Conservation (phyloP, 2,888 invertebrate species). For the Mycogona germanica region DNA sequence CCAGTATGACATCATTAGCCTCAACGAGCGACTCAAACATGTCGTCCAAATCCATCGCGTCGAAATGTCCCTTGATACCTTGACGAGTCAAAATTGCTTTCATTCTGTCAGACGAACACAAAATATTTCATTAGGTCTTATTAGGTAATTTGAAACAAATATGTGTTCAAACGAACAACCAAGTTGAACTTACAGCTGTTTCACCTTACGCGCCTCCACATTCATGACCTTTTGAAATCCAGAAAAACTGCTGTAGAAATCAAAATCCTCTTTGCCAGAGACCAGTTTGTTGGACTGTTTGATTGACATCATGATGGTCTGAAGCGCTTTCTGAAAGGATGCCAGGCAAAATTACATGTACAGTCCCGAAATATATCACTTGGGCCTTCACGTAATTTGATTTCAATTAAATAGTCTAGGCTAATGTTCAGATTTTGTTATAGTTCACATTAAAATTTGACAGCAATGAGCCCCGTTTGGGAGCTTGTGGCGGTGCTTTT, state of each 20-base stretch:
- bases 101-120: slow-evolving; percentile 33
- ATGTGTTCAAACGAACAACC: not conserved
- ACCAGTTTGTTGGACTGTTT: slow-evolving; percentile 60
- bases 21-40: slow-evolving; percentile 65
- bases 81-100: slow-evolving; percentile 44
- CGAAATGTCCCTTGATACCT: slow-evolving; percentile 45
- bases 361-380: not conserved
- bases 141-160: not conserved
- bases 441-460: no score
- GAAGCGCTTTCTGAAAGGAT: slow-evolving; percentile 52
- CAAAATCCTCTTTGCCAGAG: slow-evolving; percentile 48
- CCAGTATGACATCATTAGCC: slow-evolving; percentile 69
- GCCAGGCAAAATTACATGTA: not conserved
- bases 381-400: no score
- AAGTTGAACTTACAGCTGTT: slow-evolving; percentile 40
- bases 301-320: slow-evolving; percentile 51
- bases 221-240: slow-evolving; percentile 54
- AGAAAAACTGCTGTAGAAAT: slow-evolving; percentile 61
- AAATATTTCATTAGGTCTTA: not conserved
- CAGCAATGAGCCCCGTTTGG: no score
- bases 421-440: no score
- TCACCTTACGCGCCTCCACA: slow-evolving; percentile 49
- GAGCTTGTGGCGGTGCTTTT: no score
- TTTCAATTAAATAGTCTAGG: no score
- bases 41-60: slow-evolving; percentile 45